phyloP scores from a whole-genome alignment of 1,140 invertebrate genomes.

The Phymastichus coffea region DNA sequence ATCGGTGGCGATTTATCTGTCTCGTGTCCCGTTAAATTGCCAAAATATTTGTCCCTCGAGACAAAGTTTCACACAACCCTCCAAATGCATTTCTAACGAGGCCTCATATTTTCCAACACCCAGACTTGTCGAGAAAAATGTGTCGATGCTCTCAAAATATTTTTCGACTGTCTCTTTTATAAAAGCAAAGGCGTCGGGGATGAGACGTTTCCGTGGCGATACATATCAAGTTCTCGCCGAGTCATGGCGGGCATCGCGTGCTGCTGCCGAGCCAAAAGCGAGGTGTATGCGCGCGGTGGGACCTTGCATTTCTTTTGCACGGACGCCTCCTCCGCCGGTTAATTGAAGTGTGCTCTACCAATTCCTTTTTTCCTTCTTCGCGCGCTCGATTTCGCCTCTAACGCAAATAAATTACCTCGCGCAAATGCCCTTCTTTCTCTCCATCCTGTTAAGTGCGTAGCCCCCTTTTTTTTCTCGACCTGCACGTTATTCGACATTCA shows the following conservation, averaged over 20 bases:
- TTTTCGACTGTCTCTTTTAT: conserved; percentile 21
- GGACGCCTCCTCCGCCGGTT: background rate
- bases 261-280: conserved; percentile 39
- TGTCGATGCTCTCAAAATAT: conserved; percentile 31
- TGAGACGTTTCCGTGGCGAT: conserved; percentile 41
- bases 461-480: too few species aligned
- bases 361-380: too few species aligned
- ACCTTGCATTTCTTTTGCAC: conserved; percentile 19
- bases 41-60: conserved; percentile 24
- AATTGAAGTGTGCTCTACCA: background rate
- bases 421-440: too few species aligned
- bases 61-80: too few species aligned
- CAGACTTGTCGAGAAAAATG: background rate
- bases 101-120: too few species aligned
- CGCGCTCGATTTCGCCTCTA: too few species aligned
- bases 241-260: conserved; percentile 43
- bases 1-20: conserved; percentile 24
- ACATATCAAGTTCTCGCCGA: conserved; percentile 41
- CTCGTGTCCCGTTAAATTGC: conserved; percentile 5
- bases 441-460: too few species aligned
- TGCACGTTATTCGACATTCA: too few species aligned
- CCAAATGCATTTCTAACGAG: too few species aligned
- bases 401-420: too few species aligned
- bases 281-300: conserved; percentile 32
- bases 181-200: conserved; percentile 36